These are phyloP conservation scores for Callipepla squamata DNA, from an alignment of 2,113 vertebrate species.

Conservation along the genomic window DNA sequence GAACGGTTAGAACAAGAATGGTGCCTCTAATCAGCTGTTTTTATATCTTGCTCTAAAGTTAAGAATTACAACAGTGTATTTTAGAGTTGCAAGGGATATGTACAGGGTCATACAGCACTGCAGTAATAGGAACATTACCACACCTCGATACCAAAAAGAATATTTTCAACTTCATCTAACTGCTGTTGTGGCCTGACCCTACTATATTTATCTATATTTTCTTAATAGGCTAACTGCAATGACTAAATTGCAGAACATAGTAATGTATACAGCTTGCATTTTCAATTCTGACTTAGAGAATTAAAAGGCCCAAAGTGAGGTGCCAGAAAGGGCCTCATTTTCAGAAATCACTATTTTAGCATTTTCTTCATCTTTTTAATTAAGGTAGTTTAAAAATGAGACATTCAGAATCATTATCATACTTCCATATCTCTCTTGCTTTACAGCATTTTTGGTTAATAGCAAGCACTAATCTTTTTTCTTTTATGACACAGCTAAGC, in stretches of 20 bases:
- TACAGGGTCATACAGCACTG: not conserved
- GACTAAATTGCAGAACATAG: not conserved
- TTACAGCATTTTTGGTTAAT: not conserved
- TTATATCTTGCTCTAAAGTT: not conserved
- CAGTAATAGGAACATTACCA: not conserved
- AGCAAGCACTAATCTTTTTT: not conserved
- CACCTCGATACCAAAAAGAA: not conserved
- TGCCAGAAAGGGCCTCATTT: not conserved
- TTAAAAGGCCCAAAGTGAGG: not conserved
- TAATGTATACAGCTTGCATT: not conserved
- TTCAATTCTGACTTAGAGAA: not conserved
- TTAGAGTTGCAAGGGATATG: rapidly evolving
- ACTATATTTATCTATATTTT: not conserved
- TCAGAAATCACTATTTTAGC: not conserved
- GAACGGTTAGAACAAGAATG: not conserved
- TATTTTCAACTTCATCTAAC: not conserved
- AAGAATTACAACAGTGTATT: not conserved
- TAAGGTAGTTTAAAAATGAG: not conserved
- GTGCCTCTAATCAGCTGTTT: not conserved
- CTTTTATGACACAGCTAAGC: not conserved
- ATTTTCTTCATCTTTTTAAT: constrained; percentile 1
- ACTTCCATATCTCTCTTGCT: not conserved
- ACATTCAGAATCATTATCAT: not conserved
- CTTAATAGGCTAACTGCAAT: not conserved
- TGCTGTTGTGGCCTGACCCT: not conserved